Evolutionary conservation across 2,888 invertebrate genomes (phyloP), one percentile per base, ranked within the genome.

Genomic region (Troides helena): DNA sequence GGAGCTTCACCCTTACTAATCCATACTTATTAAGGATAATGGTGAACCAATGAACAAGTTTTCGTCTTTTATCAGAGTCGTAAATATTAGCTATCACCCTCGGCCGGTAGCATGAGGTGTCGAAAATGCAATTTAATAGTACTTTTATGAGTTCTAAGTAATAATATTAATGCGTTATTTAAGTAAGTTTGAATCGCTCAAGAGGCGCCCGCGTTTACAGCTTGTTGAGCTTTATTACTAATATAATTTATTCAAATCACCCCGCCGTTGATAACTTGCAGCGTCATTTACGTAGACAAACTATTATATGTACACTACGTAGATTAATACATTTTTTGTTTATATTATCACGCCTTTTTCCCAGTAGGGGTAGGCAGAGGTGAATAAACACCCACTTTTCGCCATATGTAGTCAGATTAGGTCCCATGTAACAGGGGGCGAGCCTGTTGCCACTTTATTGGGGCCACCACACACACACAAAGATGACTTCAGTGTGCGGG

Each of bases 11-110:
- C 87, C 85, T 81, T 73, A 81, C 89, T 90, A 91, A 92, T 92
- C 91, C 90, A 85, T 87, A 90, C 90, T 92, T 92, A 91, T 90
- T 91, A 90, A 86, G 91, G 90, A 87, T 90, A 91, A 92, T 91
- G 87, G 90, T 77, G 82, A 89, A 90, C 88, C 89, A 82, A 90
- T 89, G 87, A 86, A 87, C 87, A 87, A 88, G 86, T 89, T 88
- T 86, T 87, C 81, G 85, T 85, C 87, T 83, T 89, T 88, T 90
- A 90, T 90, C 91, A 71, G 71, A 76, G 76, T 78, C 85, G 83
- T 90, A 90, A 91, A 89, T 89, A 87, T 83, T 74, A 74, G 72
- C 81, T 87, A 87, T 85, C 82, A 81, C 74, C 72, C 74, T 69
- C 71, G 70, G 79, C 80, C 81, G 80, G 86, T 85, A 86, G 86